Base-by-base conservation (phyloP, 2,888 invertebrate genomes). In the Peribatodes rhomboidaria region DNA sequence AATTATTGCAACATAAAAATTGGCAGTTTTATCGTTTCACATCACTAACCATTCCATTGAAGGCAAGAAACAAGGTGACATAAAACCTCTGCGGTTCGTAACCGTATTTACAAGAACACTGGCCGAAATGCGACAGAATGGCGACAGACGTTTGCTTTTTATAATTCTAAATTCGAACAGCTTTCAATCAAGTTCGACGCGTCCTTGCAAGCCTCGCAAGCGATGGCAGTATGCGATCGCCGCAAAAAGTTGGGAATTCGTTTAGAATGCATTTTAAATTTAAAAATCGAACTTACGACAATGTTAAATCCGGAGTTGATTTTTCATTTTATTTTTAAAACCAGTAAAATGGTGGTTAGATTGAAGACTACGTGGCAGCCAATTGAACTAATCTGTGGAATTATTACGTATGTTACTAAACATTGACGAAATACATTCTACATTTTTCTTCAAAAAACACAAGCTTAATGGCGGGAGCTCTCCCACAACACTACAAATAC, bases 121-220 rank as follows among this genome's bases (percentile, higher is more conserved):
- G 77, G 75, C 74, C 73, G 70, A 78, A 82, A 80, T 76, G 81
- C 77, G 73, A 79, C 79, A 75, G 70, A 78, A 82, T 80, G 76
- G 81, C 77, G 73, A 79, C 79, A 75, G 76, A 76, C 71, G 72
- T 79, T 80, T 72, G 59, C 66, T 75, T 78, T 80, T 81, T 78
- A 72, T 68, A 71, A 70, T 79, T 82, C 71, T 63, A 65, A 77
- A 75, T 78, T 76, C 77, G 73, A 78, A 78, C 79, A 78, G 77
- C 81, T 77, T 79, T 84, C 85, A 82, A 84, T 85, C 83, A 84
- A 80, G 77, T 78, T 70, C 73, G 70, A 73, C 68, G 72, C 71
- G 71, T 71, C 71, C 67, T 73, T 67, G 72, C 73, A 68, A 70
- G 66, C 70, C 54, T 65, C 71, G 62, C 55, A 69, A 71, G 72